phyloP scores from a whole-genome alignment of 2,113 vertebrate genomes.

The Egretta garzetta region DNA sequence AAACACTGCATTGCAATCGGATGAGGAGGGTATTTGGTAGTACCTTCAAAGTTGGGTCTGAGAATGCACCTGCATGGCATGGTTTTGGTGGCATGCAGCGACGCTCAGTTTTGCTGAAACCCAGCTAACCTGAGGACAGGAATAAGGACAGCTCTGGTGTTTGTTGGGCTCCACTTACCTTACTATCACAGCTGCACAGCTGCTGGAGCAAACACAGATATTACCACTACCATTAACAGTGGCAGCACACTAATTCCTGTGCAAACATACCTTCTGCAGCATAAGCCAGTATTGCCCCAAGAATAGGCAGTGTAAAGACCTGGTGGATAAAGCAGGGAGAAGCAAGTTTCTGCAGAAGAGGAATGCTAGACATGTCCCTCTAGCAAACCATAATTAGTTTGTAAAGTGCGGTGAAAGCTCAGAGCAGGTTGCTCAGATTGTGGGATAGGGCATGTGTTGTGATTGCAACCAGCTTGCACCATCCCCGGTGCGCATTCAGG shows the following conservation, averaged over 20 bases:
- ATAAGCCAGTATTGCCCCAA: neutral
- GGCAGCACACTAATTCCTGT: neutral
- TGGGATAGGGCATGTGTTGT: neutral
- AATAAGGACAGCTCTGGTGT: neutral
- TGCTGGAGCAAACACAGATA: neutral
- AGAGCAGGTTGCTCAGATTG: neutral
- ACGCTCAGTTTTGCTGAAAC: neutral
- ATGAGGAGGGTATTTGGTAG: neutral
- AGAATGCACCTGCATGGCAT: fast-evolving
- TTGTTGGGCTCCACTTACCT: neutral
- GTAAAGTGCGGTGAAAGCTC: neutral
- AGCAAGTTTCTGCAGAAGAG: neutral
- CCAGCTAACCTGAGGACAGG: neutral
- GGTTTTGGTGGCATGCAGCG: neutral
- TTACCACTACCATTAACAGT: neutral
- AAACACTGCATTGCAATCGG: neutral
- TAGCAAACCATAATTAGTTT: neutral
- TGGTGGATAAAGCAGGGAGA: neutral
- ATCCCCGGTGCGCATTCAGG: fast-evolving
- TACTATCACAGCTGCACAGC: neutral
- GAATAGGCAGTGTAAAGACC: neutral
- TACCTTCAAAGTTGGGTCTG: neutral
- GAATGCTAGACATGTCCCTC: too few relatives aligned
- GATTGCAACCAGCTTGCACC: neutral
- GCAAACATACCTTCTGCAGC: neutral